A percentile compares a stretch with the other conserved stretches of the same genome.
Conservation (phyloP, 2,113 vertebrate genomes). For the Riparia riparia region DNA sequence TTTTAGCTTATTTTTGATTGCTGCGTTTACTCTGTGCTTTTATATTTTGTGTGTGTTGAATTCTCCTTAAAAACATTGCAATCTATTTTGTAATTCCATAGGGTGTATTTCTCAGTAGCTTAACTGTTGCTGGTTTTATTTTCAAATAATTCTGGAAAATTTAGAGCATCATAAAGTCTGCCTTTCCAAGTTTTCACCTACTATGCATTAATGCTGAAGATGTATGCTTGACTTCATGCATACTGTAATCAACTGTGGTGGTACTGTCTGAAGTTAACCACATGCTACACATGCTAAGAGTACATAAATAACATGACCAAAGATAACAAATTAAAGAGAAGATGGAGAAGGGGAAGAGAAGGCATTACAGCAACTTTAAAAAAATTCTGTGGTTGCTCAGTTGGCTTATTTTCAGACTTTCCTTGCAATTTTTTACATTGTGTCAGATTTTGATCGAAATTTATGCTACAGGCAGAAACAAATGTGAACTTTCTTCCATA, state of each 20-base stretch:
- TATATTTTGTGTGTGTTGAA: background rate
- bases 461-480: background rate
- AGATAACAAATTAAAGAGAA: background rate
- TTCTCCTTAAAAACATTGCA: background rate
- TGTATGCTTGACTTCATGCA: background rate
- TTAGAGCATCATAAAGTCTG: background rate
- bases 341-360: background rate
- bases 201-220: background rate
- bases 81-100: background rate
- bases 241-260: background rate
- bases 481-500: background rate
- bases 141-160: background rate
- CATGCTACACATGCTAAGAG: background rate
- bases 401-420: constrained; percentile 21
- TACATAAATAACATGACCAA: constrained; percentile 16
- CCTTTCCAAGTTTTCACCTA: background rate
- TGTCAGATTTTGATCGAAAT: background rate
- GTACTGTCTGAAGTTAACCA: constrained; percentile 6
- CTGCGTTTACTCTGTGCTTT: background rate
- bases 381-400: background rate
- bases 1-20: background rate
- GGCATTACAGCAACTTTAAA: background rate
- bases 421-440: background rate
- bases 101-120: background rate
- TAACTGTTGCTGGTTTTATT: background rate